Percentiles rank a stretch among this genome's conserved stretches.
Conservation (phyloP, 2,797 vertebrate genomes). For the Ambastaia sidthimunki region DNA sequence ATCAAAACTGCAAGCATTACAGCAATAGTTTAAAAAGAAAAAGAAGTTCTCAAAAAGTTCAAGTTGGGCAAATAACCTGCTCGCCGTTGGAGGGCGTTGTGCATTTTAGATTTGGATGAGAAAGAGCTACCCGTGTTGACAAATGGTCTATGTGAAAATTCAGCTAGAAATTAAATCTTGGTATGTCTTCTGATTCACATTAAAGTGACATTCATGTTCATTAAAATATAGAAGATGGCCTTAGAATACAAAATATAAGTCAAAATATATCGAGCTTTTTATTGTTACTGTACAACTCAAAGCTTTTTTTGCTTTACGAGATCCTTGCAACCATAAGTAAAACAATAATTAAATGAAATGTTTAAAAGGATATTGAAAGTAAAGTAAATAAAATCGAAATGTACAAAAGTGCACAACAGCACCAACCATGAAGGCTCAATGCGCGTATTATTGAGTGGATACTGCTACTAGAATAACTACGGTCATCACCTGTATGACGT, state of each 20-base stretch:
- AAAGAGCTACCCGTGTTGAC: slow-evolving; percentile 23
- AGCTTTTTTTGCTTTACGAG: too few relatives aligned
- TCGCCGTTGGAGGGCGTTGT: slow-evolving; percentile 50
- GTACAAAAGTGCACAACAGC: background rate
- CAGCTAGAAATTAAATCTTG: background rate
- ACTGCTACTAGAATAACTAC: slow-evolving; percentile 70
- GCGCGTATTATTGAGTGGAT: slow-evolving; percentile 23
- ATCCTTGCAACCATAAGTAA: too few relatives aligned
- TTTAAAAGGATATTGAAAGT: background rate
- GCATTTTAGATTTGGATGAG: slow-evolving; percentile 11
- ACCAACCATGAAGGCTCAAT: background rate
- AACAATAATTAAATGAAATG: too few relatives aligned
- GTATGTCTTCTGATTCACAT: background rate
- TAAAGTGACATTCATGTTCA: background rate
- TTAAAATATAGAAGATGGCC: background rate
- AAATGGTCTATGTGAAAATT: background rate
- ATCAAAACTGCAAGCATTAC: background rate
- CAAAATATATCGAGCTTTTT: background rate
- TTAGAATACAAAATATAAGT: background rate
- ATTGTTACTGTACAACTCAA: background rate
- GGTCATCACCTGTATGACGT: slow-evolving; percentile 78
- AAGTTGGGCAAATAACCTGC: background rate
- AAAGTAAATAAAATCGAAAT: background rate
- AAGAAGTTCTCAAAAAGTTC: background rate
- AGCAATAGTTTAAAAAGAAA: background rate